A percentile compares a stretch with the other conserved stretches of the same genome.
These are phyloP conservation scores for Geotrypetes seraphini DNA, from an alignment of 2,797 vertebrate species.

Conservation along the genomic window DNA sequence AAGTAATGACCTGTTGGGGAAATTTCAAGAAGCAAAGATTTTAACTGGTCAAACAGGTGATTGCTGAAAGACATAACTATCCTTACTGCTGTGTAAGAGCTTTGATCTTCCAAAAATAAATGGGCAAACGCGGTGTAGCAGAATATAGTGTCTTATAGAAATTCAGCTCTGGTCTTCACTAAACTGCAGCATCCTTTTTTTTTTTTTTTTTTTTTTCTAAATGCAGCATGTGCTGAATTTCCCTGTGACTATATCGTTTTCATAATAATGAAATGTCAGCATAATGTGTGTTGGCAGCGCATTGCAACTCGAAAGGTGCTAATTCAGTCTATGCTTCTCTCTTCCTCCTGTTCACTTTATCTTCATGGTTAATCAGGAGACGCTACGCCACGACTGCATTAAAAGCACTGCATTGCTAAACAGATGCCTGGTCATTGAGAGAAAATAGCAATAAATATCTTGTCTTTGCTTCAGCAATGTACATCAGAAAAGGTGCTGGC, in stretches of 20 bases:
- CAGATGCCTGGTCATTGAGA: neutral
- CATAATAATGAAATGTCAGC: slow-evolving; percentile 1
- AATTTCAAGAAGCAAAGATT: neutral
- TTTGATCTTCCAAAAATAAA: neutral
- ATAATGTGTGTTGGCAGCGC: slow-evolving; percentile 1
- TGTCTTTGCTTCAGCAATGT: no score
- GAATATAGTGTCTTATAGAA: neutral
- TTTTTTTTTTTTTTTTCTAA: no score
- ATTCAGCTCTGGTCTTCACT: neutral
- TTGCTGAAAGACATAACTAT: neutral
- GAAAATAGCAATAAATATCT: neutral
- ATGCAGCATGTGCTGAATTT: neutral
- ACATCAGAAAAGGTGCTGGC: no score
- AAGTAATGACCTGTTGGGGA: neutral
- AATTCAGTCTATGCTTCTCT: neutral
- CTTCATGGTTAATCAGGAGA: slow-evolving; percentile 1
- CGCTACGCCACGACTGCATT: slow-evolving; percentile 5
- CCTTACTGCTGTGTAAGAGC: neutral
- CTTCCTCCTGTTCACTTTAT: neutral
- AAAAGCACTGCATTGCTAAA: neutral
- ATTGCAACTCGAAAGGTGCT: slow-evolving; percentile 1
- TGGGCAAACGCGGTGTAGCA: no score
- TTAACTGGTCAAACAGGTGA: neutral
- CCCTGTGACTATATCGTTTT: neutral
- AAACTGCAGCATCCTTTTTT: neutral